Conservation (phyloP, 2,113 vertebrate species). For the Mesembrinibis cayennensis region DNA sequence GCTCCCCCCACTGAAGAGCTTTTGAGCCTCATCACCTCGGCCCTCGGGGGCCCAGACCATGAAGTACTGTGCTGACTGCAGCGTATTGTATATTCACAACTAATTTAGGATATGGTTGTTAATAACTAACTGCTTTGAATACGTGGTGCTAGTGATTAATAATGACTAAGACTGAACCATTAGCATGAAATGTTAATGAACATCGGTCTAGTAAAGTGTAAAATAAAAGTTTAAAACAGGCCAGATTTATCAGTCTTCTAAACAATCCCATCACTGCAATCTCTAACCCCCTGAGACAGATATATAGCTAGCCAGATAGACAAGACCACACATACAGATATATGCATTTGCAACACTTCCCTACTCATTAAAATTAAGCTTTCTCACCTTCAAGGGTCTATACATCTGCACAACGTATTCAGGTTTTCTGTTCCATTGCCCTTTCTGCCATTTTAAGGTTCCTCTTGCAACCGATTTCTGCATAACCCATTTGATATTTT, state of each 20-base stretch:
- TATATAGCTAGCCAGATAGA: neutral
- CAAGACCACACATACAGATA: neutral
- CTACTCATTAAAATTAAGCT: neutral
- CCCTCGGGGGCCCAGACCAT: neutral
- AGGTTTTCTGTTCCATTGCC: neutral
- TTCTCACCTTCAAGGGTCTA: neutral
- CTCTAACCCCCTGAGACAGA: neutral
- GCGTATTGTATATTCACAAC: neutral
- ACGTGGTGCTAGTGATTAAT: neutral
- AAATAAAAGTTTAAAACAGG: neutral
- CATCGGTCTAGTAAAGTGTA: neutral
- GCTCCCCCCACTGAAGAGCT: neutral
- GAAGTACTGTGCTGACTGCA: neutral
- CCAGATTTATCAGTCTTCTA: neutral
- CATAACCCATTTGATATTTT: neutral
- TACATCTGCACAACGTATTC: neutral
- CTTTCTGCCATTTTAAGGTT: neutral
- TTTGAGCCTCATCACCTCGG: neutral
- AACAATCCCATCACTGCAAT: neutral
- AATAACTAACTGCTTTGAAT: neutral
- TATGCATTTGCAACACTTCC: neutral
- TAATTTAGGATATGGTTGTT: neutral
- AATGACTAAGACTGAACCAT: neutral
- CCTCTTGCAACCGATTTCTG: neutral
- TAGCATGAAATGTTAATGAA: neutral